These are phyloP conservation scores for Cyrtonyx montezumae DNA, from an alignment of 2,113 vertebrate species.

Conservation along the genomic window DNA sequence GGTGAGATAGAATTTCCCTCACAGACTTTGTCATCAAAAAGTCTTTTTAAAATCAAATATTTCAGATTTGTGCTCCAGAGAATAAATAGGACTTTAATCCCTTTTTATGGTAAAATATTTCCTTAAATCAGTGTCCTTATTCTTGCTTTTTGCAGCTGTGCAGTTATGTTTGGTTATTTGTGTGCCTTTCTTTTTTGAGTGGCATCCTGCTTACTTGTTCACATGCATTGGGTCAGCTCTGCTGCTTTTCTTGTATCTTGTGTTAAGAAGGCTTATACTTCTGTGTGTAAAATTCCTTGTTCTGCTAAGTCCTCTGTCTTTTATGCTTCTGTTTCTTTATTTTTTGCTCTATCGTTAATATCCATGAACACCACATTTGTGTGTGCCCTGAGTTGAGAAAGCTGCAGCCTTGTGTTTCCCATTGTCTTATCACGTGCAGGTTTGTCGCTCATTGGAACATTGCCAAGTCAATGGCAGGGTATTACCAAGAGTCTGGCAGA, in stretches of 20 bases:
- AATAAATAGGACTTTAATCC: not conserved
- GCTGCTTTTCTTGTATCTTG: not conserved
- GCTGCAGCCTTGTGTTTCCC: not conserved
- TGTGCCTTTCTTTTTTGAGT: not conserved
- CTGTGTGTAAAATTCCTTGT: not conserved
- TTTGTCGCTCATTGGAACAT: conserved; percentile 99
- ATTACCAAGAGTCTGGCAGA: conserved; percentile 97
- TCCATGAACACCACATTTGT: not conserved
- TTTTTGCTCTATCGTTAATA: not conserved
- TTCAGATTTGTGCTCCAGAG: not conserved
- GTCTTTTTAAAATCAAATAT: not conserved
- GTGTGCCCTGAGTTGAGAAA: not conserved
- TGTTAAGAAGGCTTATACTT: not conserved
- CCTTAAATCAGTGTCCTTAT: not conserved
- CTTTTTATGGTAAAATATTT: not conserved
- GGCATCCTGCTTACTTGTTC: not conserved
- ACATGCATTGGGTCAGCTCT: not conserved
- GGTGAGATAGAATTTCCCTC: not conserved
- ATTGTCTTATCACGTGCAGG: conserved; percentile 63
- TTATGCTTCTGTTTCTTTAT: not conserved
- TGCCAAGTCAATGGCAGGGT: conserved; percentile 95
- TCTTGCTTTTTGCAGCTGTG: not conserved
- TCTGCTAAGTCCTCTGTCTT: not conserved
- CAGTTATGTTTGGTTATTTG: not conserved
- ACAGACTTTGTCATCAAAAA: not conserved